Evolutionary conservation across 2,888 invertebrate genomes (phyloP), one percentile per base, ranked within the genome.

Genomic region (Drymonia ruficornis): DNA sequence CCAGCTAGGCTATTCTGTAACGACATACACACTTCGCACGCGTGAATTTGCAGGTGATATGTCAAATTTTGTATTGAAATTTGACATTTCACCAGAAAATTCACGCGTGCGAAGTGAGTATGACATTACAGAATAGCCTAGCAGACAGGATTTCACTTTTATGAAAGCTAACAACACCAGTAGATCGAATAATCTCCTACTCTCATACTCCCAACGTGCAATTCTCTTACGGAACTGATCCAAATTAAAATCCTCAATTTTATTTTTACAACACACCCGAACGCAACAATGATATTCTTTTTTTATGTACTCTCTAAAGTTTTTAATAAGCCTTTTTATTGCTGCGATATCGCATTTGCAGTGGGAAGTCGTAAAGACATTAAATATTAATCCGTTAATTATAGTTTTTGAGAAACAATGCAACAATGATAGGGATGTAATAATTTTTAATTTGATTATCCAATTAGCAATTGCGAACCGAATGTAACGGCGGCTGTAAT

Each of bases 221-320:
- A 53, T 63, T 55, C 47, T 43, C 47, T 61, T 59, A 43, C 70
- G 61, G 56, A 61, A 63, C 63, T 55, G 58, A 47, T 54, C 44
- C 47, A 63, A 42, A 66, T 70, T 67, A 71, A 74, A 69, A 73
- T 65, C 65, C 63, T 50, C 50, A 55, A 63, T 71, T 72, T 76
- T 63, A 68, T 67, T 65, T 50, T 66, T 50, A 67, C 55, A n/a
- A 53, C 15, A 11, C 36, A 31, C 61, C 38, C 54, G 51, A 55
- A 60, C 53, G 54, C 61, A 61, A 59, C 68, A 64, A 61, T 58
- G 52, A 56, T 51, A 57, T n/a, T n/a, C 36, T 36, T 44, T 44
- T 45, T 45, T 36, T 19, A 19, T 23, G 11, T 29, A 62, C 58
- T 69, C 66, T 53, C 57, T 49, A 45, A 55, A 47, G 45, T 56